Percentiles rank a stretch among this genome's conserved stretches.
These are phyloP conservation scores for Casuarius casuarius DNA, from an alignment of 2,113 vertebrate species.

Conservation along the genomic window DNA sequence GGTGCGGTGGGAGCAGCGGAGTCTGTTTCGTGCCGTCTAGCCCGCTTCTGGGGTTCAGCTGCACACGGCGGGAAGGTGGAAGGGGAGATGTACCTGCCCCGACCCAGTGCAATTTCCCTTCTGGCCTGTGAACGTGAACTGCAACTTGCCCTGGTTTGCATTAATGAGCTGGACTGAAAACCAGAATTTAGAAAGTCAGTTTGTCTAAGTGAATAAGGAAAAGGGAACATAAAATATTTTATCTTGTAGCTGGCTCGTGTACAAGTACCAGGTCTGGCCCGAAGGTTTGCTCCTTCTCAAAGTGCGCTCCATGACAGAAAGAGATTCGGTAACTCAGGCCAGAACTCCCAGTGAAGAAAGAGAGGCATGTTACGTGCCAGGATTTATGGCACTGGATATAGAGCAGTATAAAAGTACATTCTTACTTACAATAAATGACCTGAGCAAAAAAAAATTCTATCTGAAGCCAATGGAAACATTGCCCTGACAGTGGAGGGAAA, in stretches of 20 bases:
- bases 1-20: neutral
- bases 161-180: neutral
- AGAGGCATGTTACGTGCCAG: neutral
- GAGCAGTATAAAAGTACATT: constrained; percentile 37
- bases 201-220: constrained; percentile 9
- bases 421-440: constrained; percentile 4
- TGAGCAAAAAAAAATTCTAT: constrained; percentile 31
- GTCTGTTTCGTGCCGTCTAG: neutral
- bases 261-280: neutral
- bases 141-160: neutral
- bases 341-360: neutral
- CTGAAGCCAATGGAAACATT: constrained; percentile 54
- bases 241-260: neutral
- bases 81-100: neutral
- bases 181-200: neutral
- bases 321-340: neutral
- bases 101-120: rapidly evolving
- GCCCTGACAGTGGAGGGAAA: neutral
- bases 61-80: rapidly evolving
- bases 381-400: neutral
- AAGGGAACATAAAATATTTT: neutral
- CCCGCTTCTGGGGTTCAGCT: rapidly evolving
- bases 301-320: neutral
- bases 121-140: neutral
- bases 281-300: constrained; percentile 17